Evolutionary conservation across 1,140 invertebrate species (phyloP).

Genomic region (Cephus cinctus): DNA sequence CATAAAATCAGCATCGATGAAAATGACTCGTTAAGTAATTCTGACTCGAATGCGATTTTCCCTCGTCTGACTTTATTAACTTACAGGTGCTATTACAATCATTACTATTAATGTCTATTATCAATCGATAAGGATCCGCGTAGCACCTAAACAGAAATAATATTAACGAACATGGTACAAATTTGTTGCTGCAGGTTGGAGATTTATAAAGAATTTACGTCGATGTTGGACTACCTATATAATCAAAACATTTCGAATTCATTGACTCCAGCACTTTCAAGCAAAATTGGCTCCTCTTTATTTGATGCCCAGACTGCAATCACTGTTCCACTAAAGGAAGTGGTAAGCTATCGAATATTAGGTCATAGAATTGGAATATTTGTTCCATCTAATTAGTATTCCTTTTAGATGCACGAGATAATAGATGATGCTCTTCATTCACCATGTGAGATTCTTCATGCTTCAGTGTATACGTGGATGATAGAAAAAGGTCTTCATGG

Average conservation of each 20-base stretch:
- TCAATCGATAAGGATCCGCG: conserved; percentile 28
- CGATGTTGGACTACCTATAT: conserved; percentile 77
- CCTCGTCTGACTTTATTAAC: conserved; percentile 14
- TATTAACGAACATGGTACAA: too few species aligned
- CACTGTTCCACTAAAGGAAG: conserved; percentile 44
- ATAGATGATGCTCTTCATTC: conserved; percentile 55
- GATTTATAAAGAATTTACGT: conserved; percentile 84
- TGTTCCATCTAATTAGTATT: conserved; percentile 8
- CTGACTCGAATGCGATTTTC: conserved; percentile 16
- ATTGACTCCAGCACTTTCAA: conserved; percentile 47
- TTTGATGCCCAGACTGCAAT: conserved; percentile 33
- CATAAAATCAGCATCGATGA: conserved; percentile 14
- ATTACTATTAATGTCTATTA: conserved; percentile 38
- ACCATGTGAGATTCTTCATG: conserved; percentile 86
- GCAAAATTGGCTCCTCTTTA: conserved; percentile 40
- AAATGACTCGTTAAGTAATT: too few species aligned
- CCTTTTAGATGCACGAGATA: conserved; percentile 47
- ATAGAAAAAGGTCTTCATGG: conserved; percentile 73
- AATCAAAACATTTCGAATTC: conserved; percentile 63
- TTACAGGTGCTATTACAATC: conserved; percentile 24
- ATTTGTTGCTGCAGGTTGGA: conserved; percentile 67
- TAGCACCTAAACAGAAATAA: conserved; percentile 33
- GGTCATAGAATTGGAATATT: neutral
- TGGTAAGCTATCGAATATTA: conserved; percentile 35
- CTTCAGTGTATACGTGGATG: conserved; percentile 92